Base-by-base conservation (phyloP, 2,797 vertebrate genomes). In the Gallinago nigripennis region DNA sequence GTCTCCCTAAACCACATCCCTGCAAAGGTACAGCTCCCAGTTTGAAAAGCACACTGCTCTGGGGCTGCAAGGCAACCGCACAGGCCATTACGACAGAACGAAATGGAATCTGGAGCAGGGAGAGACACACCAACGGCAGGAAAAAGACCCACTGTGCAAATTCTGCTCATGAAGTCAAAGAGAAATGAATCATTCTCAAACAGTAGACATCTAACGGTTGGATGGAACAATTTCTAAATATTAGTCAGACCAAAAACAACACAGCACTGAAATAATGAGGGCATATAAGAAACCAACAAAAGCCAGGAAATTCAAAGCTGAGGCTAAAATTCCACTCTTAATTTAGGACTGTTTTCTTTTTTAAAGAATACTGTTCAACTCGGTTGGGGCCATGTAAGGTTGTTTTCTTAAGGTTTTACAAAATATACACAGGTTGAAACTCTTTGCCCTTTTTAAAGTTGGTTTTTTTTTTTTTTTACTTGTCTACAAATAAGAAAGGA, bases 181-280 rank as follows among this genome's bases (percentile, higher is more conserved):
- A 94, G 82, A 82, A 96, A 94, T 88, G 92, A 96, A 95, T 91
- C 89, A 91, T 65, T 91, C 65, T 58, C 88, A 27, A 95, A 92
- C 92, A 95, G 95, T 86, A 94, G 95, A 92, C 90, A 92, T 88
- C 89, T 94, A 64, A 95, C 66, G 13, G 66, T 16, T 94, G 95
- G 95, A 88, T 70, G 87, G 94, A 94, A 90, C 70, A 88, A 72
- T 86, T 95, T 94, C 80, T 92, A 96, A 96, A 96, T 89, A 95
- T 68, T 72, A 79, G 61, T 70, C 95, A 43, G 77, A 94, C 95
- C 95, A 96, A 96, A 88, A 97, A 6, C 85, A 97, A 96, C 94
- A 96, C 39, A 4, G 60, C n/a, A 31, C 90, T 83, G 63, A 90
- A 96, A 92, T 96, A 96, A 95, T 82, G 80, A 94, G 85, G 58